Evolutionary conservation across 2,888 invertebrate species (phyloP), one percentile per base, ranked within the genome.

Genomic region (Eremobia ochroleuca): DNA sequence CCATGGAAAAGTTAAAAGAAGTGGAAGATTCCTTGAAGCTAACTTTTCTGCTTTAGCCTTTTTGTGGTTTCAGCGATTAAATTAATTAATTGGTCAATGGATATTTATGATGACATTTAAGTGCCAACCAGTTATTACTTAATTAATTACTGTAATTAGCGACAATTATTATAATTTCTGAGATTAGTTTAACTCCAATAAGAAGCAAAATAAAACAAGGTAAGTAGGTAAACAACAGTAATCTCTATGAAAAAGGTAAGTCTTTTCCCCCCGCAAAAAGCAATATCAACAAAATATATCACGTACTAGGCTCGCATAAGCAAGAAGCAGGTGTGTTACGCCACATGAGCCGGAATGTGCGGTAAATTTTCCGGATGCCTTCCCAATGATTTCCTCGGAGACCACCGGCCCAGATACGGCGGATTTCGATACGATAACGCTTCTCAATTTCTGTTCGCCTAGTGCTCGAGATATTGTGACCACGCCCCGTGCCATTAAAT

Each of bases 321-420:
- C 94, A 94, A 93, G 91, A 93, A 94, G 94, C 96, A 96, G 96
- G 96, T 96, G 95, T 93, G 94, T 95, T 93, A 92, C 95, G 94
- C 94, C 93, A 94, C 94, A 93, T 94, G 94, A 95, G 93, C 92
- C 92, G 94, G 95, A 95, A 95, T 95, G 95, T 95, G 97, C 97
- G 97, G 97, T 97, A 97, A 97, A 97, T 97, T 97, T 97, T 97
- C 97, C 97, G 97, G 97, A 97, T 97, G 97, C 97, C 97, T 98
- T 98, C 97, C 97, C 97, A 97, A 97, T 98, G 98, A 98, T 98
- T 98, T 98, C 98, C 98, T 98, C 97, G 94, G 98, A 98, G 98
- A 98, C 97, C 96, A 94, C 94, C 96, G 95, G 94, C 94, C 96
- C 94, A 95, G 97, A 97, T 97, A 96, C 95, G 93, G 92, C 92